A percentile compares a stretch with the other conserved stretches of the same genome.
These are phyloP conservation scores for Pampusana beccarii DNA, from an alignment of 2,113 vertebrate species.

Conservation along the genomic window DNA sequence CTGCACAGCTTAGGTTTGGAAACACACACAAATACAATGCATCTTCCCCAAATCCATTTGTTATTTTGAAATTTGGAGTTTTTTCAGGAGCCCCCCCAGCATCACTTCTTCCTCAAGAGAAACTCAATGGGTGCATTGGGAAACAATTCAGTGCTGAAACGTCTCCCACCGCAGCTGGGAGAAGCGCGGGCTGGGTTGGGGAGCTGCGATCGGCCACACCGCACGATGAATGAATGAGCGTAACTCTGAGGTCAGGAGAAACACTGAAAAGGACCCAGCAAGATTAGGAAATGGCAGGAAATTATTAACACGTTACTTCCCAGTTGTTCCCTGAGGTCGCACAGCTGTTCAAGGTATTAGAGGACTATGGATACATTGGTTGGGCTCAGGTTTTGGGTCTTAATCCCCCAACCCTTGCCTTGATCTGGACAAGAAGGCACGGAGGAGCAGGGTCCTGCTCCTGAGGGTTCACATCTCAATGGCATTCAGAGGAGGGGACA, in stretches of 20 bases:
- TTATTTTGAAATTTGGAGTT: not conserved
- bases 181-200: not conserved
- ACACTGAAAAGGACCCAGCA: not conserved
- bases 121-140: accelerated
- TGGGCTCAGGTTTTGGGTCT: not conserved
- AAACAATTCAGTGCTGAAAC: not conserved
- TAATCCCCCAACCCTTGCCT: not conserved
- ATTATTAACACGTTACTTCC: not conserved
- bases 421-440: accelerated
- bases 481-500: accelerated
- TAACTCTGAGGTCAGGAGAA: not conserved
- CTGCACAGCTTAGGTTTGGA: not conserved
- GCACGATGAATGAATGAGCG: not conserved
- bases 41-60: not conserved
- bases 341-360: not conserved
- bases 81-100: not conserved
- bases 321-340: not conserved
- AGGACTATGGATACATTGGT: not conserved
- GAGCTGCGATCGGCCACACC: not conserved
- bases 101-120: not conserved
- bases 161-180: not conserved
- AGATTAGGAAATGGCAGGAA: not conserved
- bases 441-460: not conserved
- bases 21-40: not conserved
- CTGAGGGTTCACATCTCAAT: not conserved